A percentile compares a stretch with the other conserved stretches of the same genome.
Conservation (phyloP, 2,888 invertebrate species). For the Acanthosepion esculentum region DNA sequence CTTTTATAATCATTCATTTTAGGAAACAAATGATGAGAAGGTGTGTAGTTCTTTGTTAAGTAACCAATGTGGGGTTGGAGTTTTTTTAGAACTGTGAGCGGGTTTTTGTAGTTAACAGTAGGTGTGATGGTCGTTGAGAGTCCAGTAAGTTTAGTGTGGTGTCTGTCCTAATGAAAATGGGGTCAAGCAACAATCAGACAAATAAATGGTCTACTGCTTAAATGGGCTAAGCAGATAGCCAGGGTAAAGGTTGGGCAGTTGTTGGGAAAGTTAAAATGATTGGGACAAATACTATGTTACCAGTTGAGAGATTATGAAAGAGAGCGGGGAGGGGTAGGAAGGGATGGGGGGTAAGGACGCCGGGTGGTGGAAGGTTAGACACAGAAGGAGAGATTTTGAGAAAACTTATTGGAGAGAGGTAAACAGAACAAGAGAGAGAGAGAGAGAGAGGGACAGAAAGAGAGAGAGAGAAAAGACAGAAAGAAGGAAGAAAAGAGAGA, state of each 20-base stretch:
- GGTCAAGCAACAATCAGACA: constrained; percentile 6
- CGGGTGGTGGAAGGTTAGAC: too few species aligned
- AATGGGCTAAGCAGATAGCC: constrained; percentile 20
- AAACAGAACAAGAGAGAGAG: too few species aligned
- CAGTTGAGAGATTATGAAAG: background rate
- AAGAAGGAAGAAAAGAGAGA: background rate
- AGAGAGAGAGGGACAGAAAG: too few species aligned
- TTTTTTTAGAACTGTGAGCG: too few species aligned
- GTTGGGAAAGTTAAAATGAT: background rate
- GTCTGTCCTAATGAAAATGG: background rate
- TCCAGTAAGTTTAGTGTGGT: background rate
- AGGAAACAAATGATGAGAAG: background rate
- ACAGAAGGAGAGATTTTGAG: too few species aligned
- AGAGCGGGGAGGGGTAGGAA: too few species aligned
- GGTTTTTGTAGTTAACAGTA: background rate
- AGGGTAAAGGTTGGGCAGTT: background rate
- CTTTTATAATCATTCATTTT: background rate
- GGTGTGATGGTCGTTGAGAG: background rate
- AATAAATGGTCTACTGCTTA: constrained; percentile 33
- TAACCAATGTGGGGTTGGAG: too few species aligned
- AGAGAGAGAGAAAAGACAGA: too few species aligned
- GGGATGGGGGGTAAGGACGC: too few species aligned
- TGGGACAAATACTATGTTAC: too few species aligned
- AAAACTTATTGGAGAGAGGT: too few species aligned
- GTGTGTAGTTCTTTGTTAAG: too few species aligned